Base-by-base conservation (phyloP, 2,113 vertebrate genomes). In the Dolichallabes microphthalmus region DNA sequence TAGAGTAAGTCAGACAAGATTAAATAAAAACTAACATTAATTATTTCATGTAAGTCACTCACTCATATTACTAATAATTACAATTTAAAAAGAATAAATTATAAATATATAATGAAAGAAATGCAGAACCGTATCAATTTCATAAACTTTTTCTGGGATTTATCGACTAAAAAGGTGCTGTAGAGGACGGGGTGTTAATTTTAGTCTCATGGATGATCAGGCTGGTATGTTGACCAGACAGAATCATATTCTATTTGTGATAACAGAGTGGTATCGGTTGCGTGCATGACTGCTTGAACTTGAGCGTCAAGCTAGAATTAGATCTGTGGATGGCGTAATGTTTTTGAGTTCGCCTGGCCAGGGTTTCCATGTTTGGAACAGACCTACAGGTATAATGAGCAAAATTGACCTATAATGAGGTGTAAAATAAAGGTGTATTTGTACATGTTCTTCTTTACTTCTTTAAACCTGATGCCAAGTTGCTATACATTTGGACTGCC, bases 101-200 rank as follows among this genome's bases (percentile, higher is more conserved):
- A 32, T 68, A 32, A 32, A 64, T 27, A 25, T 27, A 0, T 10
- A 68, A 7, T 19, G 15, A 19, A 73, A 2, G 22, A 25, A 22
- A 73, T 22, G 20, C 35, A 10, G 69, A 10, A 45, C 22, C 1
- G 35, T 45, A 32, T 4, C 9, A 35, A 69, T 19, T 30, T 64
- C 4, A 3, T 35, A 7, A 35, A 19, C 6, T 19, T 30, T 4
- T 69, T 10, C 35, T 10, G 66, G 66, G 30, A 10, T 10, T 3
- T 2, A 9, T 10, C 35, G 66, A 15, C 15, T 68, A 35, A 66
- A 66, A 30, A 3, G 30, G 17, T 87, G 82, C 85, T 88, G 89
- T 71, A 17, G 39, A 90, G 77, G 86, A 90, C 91, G 87, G 91
- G 92, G 91, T 91, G 89, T 93, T 93, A 94, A 94, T 94, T 95